A percentile compares a stretch with the other conserved stretches of the same genome.
Evolutionary conservation across 2,888 invertebrate species (phyloP).

Genomic region (Orchesella flavescens): DNA sequence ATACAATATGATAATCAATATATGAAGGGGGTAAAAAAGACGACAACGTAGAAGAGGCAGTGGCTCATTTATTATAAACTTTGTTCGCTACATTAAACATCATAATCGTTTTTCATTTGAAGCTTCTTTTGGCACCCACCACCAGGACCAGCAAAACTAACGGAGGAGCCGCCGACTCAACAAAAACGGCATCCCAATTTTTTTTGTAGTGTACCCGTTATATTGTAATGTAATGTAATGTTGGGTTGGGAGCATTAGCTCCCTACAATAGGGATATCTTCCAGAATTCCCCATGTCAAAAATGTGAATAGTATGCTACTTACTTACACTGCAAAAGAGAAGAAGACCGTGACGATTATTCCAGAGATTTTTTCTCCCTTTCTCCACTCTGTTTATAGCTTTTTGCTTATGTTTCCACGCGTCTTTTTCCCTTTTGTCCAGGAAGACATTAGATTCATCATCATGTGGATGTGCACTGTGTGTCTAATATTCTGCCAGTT

Average conservation of each 20-base stretch:
- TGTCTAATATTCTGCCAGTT: too few relatives aligned
- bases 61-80: constrained; percentile 72
- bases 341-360: constrained; percentile 6
- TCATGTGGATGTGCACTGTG: too few relatives aligned
- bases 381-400: background rate
- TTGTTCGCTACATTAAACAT: constrained; percentile 71
- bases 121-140: constrained; percentile 61
- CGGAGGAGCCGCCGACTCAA: background rate
- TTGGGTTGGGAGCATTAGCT: too few relatives aligned
- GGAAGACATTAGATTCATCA: constrained; percentile 9
- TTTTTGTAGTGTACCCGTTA: too few relatives aligned
- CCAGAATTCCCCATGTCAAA: too few relatives aligned
- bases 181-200: too few relatives aligned
- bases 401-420: background rate
- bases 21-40: constrained; percentile 4
- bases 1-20: background rate
- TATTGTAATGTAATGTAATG: too few relatives aligned
- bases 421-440: background rate
- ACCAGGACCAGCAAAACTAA: constrained; percentile 20
- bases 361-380: constrained; percentile 8
- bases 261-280: too few relatives aligned
- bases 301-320: too few relatives aligned
- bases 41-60: constrained; percentile 34
- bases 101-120: constrained; percentile 72
- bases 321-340: background rate